A percentile compares a stretch with the other conserved stretches of the same genome.
phyloP scores from a whole-genome alignment of 2,888 invertebrate genomes.

The Cancer borealis region DNA sequence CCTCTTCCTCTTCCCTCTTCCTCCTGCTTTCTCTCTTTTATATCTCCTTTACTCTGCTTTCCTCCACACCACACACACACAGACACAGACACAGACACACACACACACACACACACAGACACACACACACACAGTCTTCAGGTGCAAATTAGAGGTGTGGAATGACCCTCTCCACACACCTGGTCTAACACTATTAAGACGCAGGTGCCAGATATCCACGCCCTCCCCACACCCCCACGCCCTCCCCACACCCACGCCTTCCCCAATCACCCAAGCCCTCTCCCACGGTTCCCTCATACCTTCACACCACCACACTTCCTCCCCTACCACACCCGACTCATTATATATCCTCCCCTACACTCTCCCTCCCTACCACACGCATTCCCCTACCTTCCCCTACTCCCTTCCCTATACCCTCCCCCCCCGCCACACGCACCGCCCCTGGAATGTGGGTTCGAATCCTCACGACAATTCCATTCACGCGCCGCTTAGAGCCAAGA shows the following conservation, averaged over 20 bases:
- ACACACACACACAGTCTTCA: no score
- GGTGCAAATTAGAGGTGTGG: background rate
- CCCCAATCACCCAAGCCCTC: background rate
- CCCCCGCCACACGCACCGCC: background rate
- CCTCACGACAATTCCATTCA: background rate
- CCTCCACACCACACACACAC: no score
- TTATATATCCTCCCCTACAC: background rate
- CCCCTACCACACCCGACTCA: background rate
- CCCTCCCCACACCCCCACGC: background rate
- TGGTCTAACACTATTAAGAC: background rate
- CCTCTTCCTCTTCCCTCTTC: background rate
- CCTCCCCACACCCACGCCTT: background rate
- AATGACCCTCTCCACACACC: background rate
- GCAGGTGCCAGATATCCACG: background rate
- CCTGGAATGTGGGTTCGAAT: background rate
- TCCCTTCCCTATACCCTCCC: background rate
- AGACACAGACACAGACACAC: no score
- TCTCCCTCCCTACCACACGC: background rate
- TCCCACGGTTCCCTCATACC: background rate
- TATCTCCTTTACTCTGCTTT: background rate
- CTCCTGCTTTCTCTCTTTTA: background rate
- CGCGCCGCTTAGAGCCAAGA: background rate
- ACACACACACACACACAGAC: no score
- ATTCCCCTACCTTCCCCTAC: background rate
- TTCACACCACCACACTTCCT: background rate